Evolutionary conservation across 2,113 vertebrate species (phyloP).

Genomic region (Amblyornis subalaris): DNA sequence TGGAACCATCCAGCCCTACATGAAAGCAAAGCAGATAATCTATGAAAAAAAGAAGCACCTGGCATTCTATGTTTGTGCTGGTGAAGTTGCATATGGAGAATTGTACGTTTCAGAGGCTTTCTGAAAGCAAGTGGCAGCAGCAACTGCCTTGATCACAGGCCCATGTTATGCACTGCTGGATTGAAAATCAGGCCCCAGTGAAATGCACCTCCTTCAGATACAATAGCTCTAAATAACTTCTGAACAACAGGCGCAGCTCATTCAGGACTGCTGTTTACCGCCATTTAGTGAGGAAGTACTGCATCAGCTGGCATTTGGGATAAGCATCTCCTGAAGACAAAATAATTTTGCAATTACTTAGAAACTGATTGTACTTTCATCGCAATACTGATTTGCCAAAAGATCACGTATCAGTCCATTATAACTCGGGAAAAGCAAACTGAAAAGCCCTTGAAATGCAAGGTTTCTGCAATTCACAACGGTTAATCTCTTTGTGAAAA

Average conservation of each 20-base stretch:
- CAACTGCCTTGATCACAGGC: neutral
- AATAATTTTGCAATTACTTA: conserved; percentile 33
- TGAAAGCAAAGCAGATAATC: neutral
- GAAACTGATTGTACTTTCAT: conserved; percentile 10
- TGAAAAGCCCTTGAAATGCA: neutral
- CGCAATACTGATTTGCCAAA: neutral
- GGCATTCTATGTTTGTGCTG: neutral
- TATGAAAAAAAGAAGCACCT: neutral
- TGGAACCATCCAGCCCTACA: neutral
- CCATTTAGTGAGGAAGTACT: neutral
- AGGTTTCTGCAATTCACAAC: neutral
- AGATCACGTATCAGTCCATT: neutral
- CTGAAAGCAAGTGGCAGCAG: neutral
- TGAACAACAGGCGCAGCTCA: neutral
- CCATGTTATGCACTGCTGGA: neutral
- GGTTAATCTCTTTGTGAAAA: neutral
- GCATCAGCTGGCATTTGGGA: conserved; percentile 3
- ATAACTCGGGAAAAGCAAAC: conserved; percentile 1
- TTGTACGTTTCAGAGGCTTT: neutral
- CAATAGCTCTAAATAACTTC: neutral
- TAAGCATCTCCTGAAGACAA: conserved; percentile 23
- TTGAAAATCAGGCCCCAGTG: neutral
- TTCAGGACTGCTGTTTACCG: neutral
- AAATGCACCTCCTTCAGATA: neutral
- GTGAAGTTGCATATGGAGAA: neutral